Evolutionary conservation across 2,113 vertebrate genomes (phyloP).

Genomic region (Camelus dromedarius): DNA sequence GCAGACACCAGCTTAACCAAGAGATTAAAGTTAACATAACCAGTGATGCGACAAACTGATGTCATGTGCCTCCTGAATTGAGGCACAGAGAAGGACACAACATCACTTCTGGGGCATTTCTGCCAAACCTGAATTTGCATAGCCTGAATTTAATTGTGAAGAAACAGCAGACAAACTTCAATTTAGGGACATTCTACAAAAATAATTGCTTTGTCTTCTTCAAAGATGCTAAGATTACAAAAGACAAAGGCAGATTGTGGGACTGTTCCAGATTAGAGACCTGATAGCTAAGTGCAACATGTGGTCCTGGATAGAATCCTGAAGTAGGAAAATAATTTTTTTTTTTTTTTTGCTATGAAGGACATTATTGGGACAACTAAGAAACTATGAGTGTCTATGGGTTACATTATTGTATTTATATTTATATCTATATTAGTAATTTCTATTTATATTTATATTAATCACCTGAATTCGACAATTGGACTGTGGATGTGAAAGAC

Average conservation of each 20-base stretch:
- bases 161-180: neutral
- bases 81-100: neutral
- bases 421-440: neutral
- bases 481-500: neutral
- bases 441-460: neutral
- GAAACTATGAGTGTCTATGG: neutral
- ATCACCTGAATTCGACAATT: neutral
- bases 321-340: neutral
- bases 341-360: neutral
- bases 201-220: neutral
- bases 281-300: neutral
- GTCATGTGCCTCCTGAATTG: rapidly evolving
- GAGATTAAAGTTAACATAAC: neutral
- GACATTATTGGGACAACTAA: neutral
- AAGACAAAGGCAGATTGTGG: neutral
- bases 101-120: rapidly evolving
- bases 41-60: too few species aligned
- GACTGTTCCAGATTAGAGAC: neutral
- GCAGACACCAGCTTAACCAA: neutral
- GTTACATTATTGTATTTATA: neutral
- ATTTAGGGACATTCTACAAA: neutral
- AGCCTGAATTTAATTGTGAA: neutral
- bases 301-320: neutral
- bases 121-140: too few species aligned
- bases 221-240: neutral